Conservation (phyloP, 1,140 invertebrate species). For the Homalodisca vitripennis region DNA sequence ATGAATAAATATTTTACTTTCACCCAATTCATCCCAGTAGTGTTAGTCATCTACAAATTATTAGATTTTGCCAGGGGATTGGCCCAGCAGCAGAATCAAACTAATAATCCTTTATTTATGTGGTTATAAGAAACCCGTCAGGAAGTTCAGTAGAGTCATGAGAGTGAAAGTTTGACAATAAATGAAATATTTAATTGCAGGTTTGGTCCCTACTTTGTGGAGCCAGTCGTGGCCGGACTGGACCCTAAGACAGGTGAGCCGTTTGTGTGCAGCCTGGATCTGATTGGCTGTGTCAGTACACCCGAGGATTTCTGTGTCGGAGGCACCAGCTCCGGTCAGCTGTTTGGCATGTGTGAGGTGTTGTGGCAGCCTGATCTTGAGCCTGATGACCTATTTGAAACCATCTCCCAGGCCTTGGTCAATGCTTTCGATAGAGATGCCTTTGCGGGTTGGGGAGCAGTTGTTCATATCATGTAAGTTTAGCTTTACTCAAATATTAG, state of each 20-base stretch:
- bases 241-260: constrained; percentile 86
- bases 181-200: no score
- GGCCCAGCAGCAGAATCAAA: no score
- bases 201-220: constrained; percentile 98
- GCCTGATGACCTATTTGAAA: constrained; percentile 95
- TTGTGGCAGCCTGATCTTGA: constrained; percentile 87
- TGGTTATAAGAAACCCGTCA: no score
- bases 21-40: no score
- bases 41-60: no score
- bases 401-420: constrained; percentile 92
- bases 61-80: no score
- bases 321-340: constrained; percentile 89
- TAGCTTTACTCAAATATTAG: no score
- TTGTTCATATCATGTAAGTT: constrained; percentile 93
- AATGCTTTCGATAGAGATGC: constrained; percentile 97
- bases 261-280: constrained; percentile 91
- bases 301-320: constrained; percentile 95
- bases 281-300: constrained; percentile 79
- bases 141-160: no score
- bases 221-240: constrained; percentile 93
- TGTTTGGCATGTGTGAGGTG: constrained; percentile 98
- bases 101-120: no score
- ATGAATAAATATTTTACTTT: no score
- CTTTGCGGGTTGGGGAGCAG: constrained; percentile 95
- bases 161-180: no score